A percentile compares a stretch with the other conserved stretches of the same genome.
Conservation (phyloP, 2,888 invertebrate species). For the Sinelater perroti region DNA sequence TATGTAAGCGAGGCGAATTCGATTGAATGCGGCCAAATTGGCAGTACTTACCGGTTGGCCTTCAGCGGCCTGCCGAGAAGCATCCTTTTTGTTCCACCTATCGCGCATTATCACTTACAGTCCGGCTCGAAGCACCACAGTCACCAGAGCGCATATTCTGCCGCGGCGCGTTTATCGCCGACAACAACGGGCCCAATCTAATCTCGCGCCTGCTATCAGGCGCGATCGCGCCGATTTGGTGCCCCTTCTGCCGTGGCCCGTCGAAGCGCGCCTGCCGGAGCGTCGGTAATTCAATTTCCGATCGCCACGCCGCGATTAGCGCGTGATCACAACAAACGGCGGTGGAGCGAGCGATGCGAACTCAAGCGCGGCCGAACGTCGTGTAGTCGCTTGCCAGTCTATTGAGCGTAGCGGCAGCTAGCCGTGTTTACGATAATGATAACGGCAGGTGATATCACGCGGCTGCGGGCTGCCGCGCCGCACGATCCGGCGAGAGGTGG, state of each 20-base stretch:
- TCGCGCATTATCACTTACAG: slow-evolving; percentile 34
- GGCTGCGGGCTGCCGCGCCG: neutral
- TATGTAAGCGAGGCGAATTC: too few relatives aligned
- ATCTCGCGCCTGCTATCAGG: too few relatives aligned
- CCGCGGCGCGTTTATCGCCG: neutral
- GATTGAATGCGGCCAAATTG: too few relatives aligned
- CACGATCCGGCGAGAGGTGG: neutral
- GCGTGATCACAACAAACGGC: neutral
- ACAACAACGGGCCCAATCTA: slow-evolving; percentile 9
- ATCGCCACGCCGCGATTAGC: too few relatives aligned
- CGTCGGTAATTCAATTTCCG: too few relatives aligned
- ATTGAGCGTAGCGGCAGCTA: slow-evolving; percentile 8
- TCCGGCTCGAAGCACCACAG: too few relatives aligned
- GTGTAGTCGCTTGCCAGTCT: slow-evolving; percentile 11
- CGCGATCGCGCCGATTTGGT: too few relatives aligned
- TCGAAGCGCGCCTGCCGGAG: too few relatives aligned
- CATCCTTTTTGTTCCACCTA: slow-evolving; percentile 39
- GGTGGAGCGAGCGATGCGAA: neutral
- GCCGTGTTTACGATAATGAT: neutral
- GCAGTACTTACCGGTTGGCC: slow-evolving; percentile 38
- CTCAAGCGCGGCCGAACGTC: neutral
- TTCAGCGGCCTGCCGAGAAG: slow-evolving; percentile 25
- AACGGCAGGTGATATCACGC: slow-evolving; percentile 8
- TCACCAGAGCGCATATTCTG: neutral
- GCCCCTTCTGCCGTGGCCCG: too few relatives aligned